phyloP scores from a whole-genome alignment of 2,888 invertebrate species.

The Noctua fimbriata region DNA sequence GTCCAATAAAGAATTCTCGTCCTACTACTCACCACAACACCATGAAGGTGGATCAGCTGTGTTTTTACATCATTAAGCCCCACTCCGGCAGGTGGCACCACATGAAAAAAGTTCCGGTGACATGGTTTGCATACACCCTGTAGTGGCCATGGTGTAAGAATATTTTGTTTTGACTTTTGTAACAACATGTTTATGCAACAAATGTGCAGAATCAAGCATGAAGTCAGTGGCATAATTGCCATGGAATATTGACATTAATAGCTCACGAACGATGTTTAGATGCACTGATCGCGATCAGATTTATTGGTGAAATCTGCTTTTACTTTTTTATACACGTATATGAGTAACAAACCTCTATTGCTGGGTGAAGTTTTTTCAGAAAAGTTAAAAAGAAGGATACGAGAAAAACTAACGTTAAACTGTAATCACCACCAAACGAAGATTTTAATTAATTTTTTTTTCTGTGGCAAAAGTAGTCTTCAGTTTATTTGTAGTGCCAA shows the following conservation, averaged over 20 bases:
- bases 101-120: constrained; percentile 55
- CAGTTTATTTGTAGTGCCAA: background rate
- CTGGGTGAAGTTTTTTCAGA: background rate
- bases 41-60: constrained; percentile 31
- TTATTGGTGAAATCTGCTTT: background rate
- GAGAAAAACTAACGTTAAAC: background rate
- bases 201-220: background rate
- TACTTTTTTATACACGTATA: background rate
- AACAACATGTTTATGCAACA: background rate
- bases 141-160: constrained; percentile 51
- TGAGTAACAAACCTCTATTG: background rate
- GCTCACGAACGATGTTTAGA: background rate
- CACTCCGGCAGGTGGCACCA: constrained; percentile 42
- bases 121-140: constrained; percentile 53
- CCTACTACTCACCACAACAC: constrained; percentile 28
- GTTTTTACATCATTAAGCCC: constrained; percentile 64
- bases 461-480: no score
- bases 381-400: background rate
- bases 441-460: background rate
- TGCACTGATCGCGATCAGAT: background rate
- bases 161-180: background rate
- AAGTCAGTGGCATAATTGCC: background rate
- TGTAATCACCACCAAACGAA: background rate
- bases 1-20: background rate
- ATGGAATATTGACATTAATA: background rate